A percentile compares a stretch with the other conserved stretches of the same genome.
These are phyloP conservation scores for Paramacrobiotus metropolitanus DNA, from an alignment of 1,140 invertebrate genomes.

Conservation along the genomic window DNA sequence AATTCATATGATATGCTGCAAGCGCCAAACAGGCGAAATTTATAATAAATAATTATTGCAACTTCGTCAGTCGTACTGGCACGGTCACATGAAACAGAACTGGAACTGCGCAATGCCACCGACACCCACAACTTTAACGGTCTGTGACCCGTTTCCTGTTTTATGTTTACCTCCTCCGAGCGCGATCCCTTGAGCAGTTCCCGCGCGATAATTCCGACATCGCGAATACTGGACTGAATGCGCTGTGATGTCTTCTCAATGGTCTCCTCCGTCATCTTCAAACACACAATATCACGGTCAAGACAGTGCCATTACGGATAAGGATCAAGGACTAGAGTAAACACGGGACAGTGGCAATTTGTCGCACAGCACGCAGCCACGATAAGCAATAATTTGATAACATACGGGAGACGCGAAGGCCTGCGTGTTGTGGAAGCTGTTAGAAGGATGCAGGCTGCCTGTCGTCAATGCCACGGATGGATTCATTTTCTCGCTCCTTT, in stretches of 20 bases:
- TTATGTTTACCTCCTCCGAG: background rate
- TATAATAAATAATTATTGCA: too few relatives aligned
- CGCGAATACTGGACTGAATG: background rate
- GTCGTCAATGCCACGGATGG: too few relatives aligned
- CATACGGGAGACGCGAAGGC: too few relatives aligned
- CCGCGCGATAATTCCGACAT: background rate
- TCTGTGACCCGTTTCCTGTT: background rate
- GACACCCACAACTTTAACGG: too few relatives aligned
- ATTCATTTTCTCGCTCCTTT: too few relatives aligned
- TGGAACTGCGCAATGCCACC: too few relatives aligned
- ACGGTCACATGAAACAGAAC: too few relatives aligned
- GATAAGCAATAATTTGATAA: background rate
- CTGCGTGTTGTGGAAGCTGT: too few relatives aligned
- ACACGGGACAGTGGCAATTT: background rate
- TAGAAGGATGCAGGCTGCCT: too few relatives aligned
- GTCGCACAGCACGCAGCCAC: background rate
- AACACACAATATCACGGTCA: background rate
- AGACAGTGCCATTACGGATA: background rate
- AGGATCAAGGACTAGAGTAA: background rate
- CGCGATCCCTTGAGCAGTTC: constrained; percentile 3
- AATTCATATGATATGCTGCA: too few relatives aligned
- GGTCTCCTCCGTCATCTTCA: background rate
- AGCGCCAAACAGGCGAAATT: too few relatives aligned
- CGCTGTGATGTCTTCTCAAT: background rate
- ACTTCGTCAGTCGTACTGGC: too few relatives aligned